phyloP scores from a whole-genome alignment of 2,888 invertebrate species.

The Drosophila mimetica region DNA sequence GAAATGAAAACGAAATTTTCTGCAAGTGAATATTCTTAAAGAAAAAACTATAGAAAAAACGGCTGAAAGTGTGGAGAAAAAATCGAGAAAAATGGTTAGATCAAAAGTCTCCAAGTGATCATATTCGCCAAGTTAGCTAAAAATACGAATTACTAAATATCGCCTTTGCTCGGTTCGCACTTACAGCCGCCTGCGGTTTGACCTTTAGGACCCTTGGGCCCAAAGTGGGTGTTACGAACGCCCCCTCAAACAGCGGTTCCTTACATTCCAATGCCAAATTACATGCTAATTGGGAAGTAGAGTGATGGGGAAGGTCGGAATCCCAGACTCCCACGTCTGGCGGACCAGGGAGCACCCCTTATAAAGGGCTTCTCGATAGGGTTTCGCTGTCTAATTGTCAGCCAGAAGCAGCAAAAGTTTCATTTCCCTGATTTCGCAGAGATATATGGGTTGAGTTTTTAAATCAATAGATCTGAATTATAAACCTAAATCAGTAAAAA shows the following conservation, averaged over 20 bases:
- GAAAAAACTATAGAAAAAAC: background rate
- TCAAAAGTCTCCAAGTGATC: constrained; percentile 7
- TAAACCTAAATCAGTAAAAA: too few relatives aligned
- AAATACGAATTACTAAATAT: constrained; percentile 41
- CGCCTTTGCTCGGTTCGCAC: constrained; percentile 19
- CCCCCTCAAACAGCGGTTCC: constrained; percentile 16
- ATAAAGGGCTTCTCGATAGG: constrained; percentile 63
- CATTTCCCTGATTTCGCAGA: constrained; percentile 56
- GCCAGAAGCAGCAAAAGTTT: constrained; percentile 26
- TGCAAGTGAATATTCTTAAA: constrained; percentile 5
- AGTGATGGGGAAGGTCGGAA: constrained; percentile 4
- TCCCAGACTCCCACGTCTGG: constrained; percentile 12
- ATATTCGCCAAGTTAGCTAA: constrained; percentile 17
- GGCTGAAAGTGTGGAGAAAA: constrained; percentile 11
- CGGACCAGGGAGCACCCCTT: constrained; percentile 10
- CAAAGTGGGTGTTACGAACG: constrained; percentile 19
- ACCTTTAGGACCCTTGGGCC: constrained; percentile 40
- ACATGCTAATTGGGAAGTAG: constrained; percentile 33
- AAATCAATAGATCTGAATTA: constrained; percentile 12
- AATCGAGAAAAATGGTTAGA: constrained; percentile 20
- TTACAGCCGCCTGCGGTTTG: constrained; percentile 25
- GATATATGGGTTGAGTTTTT: too few relatives aligned
- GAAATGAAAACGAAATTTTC: constrained; percentile 17
- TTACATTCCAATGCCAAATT: constrained; percentile 11
- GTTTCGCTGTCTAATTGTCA: constrained; percentile 62